These are phyloP conservation scores for Acanthosepion esculentum DNA, from an alignment of 2,888 invertebrate species.

Conservation along the genomic window DNA sequence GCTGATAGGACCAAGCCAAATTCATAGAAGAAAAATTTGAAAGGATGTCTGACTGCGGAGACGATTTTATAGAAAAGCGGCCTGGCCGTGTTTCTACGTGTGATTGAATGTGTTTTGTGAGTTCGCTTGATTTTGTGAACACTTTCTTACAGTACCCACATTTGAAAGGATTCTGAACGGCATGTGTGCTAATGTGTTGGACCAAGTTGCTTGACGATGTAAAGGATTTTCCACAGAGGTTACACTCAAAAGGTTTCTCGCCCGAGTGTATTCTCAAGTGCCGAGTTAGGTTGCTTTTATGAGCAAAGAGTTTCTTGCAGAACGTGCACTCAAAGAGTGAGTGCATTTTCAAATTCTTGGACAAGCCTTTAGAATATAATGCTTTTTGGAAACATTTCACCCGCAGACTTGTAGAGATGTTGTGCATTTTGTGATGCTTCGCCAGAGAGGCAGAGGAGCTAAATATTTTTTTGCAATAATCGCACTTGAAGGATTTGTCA, in stretches of 20 bases:
- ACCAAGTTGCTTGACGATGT: neutral
- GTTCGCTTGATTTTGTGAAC: constrained; percentile 39
- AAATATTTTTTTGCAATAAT: neutral
- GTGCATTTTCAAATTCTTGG: constrained; percentile 34
- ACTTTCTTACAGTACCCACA: constrained; percentile 35
- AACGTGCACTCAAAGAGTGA: neutral
- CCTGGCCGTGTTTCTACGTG: neutral
- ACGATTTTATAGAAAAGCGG: neutral
- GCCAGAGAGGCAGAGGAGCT: neutral
- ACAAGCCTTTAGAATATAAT: neutral
- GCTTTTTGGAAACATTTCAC: neutral
- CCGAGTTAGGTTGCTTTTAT: neutral
- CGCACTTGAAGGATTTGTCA: neutral
- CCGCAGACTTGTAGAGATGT: neutral
- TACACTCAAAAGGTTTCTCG: constrained; percentile 16
- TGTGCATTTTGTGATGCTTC: neutral
- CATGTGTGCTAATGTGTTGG: neutral
- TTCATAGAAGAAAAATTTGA: neutral
- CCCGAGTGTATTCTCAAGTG: neutral
- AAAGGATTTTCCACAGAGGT: constrained; percentile 21
- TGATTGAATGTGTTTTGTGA: neutral
- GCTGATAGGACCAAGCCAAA: neutral
- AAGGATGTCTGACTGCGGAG: neutral
- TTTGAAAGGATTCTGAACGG: neutral
- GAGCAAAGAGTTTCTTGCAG: constrained; percentile 37